Evolutionary conservation across 2,888 invertebrate species (phyloP).

Genomic region (Trichogramma evanescens): DNA sequence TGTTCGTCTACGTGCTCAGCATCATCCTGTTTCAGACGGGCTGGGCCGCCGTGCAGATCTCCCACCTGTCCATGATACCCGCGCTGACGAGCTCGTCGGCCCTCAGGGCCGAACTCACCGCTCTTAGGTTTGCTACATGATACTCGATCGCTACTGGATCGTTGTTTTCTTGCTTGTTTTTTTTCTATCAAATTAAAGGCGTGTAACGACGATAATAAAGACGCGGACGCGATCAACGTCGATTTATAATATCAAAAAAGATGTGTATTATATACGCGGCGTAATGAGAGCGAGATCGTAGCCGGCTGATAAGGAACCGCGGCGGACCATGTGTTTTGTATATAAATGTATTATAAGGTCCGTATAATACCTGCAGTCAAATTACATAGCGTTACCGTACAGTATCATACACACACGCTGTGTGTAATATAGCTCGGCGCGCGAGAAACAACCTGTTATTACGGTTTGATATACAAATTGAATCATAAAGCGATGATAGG

Average conservation of each 20-base stretch:
- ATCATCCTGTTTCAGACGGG: conserved; percentile 82
- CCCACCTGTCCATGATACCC: conserved; percentile 86
- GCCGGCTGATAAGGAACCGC: too few relatives aligned
- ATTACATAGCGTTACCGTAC: too few relatives aligned
- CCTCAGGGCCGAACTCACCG: conserved; percentile 71
- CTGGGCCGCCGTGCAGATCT: conserved; percentile 90
- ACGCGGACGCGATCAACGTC: too few relatives aligned
- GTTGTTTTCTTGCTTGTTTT: neutral
- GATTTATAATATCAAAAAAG: too few relatives aligned
- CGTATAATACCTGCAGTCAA: too few relatives aligned
- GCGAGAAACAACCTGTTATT: neutral
- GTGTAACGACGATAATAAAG: too few relatives aligned
- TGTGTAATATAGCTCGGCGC: too few relatives aligned
- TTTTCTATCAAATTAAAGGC: neutral
- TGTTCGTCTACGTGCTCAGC: conserved; percentile 43
- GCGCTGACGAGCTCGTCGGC: conserved; percentile 63
- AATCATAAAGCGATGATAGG: neutral
- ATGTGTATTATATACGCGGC: neutral
- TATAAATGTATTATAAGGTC: too few relatives aligned
- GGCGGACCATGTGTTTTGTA: too few relatives aligned
- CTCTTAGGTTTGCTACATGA: conserved; percentile 59
- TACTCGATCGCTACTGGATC: neutral
- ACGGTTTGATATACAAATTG: neutral
- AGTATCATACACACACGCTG: too few relatives aligned
- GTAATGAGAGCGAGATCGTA: neutral